Evolutionary conservation across 2,888 invertebrate genomes (phyloP), one percentile per base, ranked within the genome.

Genomic region (Drosophila helvetica): DNA sequence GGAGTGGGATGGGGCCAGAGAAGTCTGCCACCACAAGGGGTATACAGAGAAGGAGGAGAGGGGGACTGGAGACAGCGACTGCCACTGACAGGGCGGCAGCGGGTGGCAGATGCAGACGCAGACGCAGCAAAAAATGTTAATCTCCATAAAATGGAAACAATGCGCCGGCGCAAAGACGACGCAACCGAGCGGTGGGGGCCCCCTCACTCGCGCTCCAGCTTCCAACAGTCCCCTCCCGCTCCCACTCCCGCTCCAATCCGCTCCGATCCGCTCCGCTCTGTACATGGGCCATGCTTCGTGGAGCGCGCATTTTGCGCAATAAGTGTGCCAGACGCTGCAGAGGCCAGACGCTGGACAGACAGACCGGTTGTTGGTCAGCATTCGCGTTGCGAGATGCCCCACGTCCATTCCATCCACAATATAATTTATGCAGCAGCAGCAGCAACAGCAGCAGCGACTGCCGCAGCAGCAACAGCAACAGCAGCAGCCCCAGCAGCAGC

Each of bases 91-190:
- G 38, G 45, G 4, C 53, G 53, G 4, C 52, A 33, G 68, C 46
- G 15, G 68, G 74, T 60, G 51, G 62, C 58, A 74, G 72, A 70
- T 54, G 86, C 86, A 86, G 77, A 38, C 38, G 56, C 46, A 50
- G 59, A 59, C 42, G 79, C 80, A 79, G 72, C 25, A 25, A 38
- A 38, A 53, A 86, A 86, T 86, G 88, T 86, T 88, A 88, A 85
- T 85, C 85, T 85, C 85, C 85, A 85, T 85, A 85, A 85, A 88
- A 88, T 80, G 88, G 83, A 88, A 86, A 85, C 85, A 85, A 85
- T 85, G 88, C 85, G 80, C 74, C 87, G 88, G 79, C 82, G 85
- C 85, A 75, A 78, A 38, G 38, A 38, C 38, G 38, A 38, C 38
- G 38, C 38, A 38, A 38, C 38, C 85, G 79, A 64, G 73, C 75